Conservation (phyloP, 2,797 vertebrate genomes). For the Oryzias dopingdopingensis region DNA sequence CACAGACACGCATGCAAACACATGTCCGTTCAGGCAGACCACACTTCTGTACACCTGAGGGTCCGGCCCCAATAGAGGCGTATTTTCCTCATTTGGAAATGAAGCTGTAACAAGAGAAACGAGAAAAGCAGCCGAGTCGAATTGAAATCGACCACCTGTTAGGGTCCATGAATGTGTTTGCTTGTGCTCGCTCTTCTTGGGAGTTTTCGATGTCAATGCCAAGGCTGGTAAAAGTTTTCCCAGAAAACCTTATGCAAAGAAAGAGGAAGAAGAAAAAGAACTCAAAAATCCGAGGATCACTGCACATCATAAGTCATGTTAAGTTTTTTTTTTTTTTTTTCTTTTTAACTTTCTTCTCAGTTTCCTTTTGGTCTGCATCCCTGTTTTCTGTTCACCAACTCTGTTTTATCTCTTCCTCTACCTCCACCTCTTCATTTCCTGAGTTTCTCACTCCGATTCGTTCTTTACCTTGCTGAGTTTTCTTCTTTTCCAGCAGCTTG, state of each 20-base stretch:
- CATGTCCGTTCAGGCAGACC: conserved; percentile 8
- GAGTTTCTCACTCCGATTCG: conserved; percentile 10
- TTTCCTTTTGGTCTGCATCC: conserved; percentile 26
- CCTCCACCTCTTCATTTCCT: conserved; percentile 8
- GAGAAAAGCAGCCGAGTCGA: conserved; percentile 44
- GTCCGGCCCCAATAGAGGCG: conserved; percentile 37
- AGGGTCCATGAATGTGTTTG: conserved; percentile 21
- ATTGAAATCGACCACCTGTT: conserved; percentile 73
- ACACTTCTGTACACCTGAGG: conserved; percentile 38
- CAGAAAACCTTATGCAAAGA: conserved; percentile 50
- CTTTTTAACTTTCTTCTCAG: conserved; percentile 28
- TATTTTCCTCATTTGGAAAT: conserved; percentile 40
- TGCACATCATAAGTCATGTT: conserved; percentile 70
- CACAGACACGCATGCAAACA: conserved; percentile 3
- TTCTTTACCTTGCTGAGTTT: conserved; percentile 10
- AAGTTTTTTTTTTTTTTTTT: conserved; percentile 33
- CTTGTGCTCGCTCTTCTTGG: conserved; percentile 46
- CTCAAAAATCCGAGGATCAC: conserved; percentile 43
- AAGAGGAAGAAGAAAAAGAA: conserved; percentile 14
- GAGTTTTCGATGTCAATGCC: conserved; percentile 58
- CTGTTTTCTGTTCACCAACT: conserved; percentile 23
- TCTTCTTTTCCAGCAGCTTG: conserved; percentile 56
- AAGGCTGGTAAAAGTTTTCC: conserved; percentile 64
- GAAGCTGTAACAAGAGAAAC: conserved; percentile 35
- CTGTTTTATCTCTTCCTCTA: conserved; percentile 14